These are phyloP conservation scores for Nesogale talazaci DNA, from an alignment of 2,113 vertebrate species.

Conservation along the genomic window DNA sequence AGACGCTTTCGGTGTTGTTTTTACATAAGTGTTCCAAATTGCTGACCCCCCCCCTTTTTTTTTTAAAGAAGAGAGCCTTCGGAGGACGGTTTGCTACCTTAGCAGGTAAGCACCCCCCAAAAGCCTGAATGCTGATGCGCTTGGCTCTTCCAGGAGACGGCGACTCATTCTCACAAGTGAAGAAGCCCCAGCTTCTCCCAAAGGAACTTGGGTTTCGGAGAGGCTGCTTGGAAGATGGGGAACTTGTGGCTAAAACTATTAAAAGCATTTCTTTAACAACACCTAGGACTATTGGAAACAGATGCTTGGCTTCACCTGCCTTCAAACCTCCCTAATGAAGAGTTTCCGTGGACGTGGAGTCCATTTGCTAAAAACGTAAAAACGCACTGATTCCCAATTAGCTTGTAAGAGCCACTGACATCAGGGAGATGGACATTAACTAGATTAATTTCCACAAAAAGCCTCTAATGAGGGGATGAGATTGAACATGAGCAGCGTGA, in stretches of 20 bases:
- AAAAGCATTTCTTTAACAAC: not conserved
- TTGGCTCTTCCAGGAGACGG: slow-evolving; percentile 22
- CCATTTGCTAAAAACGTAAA: slow-evolving; percentile 55
- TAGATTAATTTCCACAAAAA: slow-evolving; percentile 45
- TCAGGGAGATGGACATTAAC: not conserved
- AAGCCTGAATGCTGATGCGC: not conserved
- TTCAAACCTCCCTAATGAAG: slow-evolving; percentile 45
- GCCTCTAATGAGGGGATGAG: slow-evolving; percentile 32
- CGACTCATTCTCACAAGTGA: slow-evolving; percentile 2
- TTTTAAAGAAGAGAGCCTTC: not conserved
- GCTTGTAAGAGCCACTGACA: slow-evolving; percentile 6
- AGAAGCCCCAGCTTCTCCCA: not conserved
- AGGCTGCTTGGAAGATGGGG: slow-evolving; percentile 17
- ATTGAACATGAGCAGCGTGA: not conserved
- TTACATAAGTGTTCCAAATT: not conserved
- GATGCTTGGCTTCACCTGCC: slow-evolving; percentile 8
- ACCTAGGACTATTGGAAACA: slow-evolving; percentile 30
- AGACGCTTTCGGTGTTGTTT: not conserved
- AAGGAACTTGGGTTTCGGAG: not conserved
- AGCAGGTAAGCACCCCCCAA: not conserved
- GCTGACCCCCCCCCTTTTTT: not conserved
- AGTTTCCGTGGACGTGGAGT: not conserved
- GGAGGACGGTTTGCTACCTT: slow-evolving; percentile 1
- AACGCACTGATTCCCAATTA: slow-evolving; percentile 41
- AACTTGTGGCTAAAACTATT: not conserved